These are phyloP conservation scores for Odocoileus hemionus DNA, from an alignment of 2,113 vertebrate species.

Conservation along the genomic window DNA sequence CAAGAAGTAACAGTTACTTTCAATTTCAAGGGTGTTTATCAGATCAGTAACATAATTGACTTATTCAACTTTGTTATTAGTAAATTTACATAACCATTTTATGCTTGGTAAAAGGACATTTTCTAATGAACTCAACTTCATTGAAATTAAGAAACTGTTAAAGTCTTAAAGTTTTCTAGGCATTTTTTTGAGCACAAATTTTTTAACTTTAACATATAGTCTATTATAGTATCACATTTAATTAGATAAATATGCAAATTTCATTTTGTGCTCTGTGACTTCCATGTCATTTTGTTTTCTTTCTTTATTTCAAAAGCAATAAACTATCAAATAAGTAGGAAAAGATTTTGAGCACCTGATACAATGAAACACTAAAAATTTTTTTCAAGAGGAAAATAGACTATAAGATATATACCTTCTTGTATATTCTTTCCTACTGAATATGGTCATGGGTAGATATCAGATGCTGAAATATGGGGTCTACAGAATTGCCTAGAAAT, in stretches of 20 bases:
- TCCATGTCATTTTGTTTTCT: background rate
- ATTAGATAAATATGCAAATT: background rate
- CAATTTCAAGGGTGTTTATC: background rate
- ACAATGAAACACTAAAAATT: background rate
- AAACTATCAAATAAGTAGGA: background rate
- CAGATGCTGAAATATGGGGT: background rate
- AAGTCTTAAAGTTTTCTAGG: background rate
- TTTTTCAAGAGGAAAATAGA: background rate
- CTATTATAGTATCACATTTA: background rate
- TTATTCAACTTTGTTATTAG: background rate
- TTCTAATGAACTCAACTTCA: background rate
- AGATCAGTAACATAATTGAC: background rate
- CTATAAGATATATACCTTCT: background rate
- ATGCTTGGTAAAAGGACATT: background rate
- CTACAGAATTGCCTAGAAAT: background rate
- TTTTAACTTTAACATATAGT: background rate
- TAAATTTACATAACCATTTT: background rate
- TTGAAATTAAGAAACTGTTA: background rate
- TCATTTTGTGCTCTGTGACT: background rate
- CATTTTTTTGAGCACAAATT: background rate
- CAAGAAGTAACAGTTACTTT: background rate
- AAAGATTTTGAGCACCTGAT: background rate
- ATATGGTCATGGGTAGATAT: background rate
- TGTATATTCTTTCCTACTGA: background rate
- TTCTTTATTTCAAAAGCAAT: background rate